Percentiles rank a stretch among this genome's conserved stretches.
phyloP scores from a whole-genome alignment of 2,888 invertebrate genomes.

The Drosophila cognata region DNA sequence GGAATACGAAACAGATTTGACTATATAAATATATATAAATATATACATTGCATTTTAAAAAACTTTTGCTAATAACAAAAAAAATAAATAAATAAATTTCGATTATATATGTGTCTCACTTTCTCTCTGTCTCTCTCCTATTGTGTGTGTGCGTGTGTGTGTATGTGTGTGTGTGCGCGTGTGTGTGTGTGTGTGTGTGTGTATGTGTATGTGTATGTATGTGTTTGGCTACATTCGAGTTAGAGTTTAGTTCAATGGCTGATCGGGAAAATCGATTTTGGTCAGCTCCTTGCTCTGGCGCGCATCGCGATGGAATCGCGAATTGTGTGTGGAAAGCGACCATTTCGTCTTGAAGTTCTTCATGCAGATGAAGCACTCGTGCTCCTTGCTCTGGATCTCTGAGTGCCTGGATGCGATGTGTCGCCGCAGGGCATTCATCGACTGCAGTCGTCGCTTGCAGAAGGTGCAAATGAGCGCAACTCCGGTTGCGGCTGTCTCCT shows the following conservation, averaged over 20 bases:
- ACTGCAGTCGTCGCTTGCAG: constrained; percentile 82
- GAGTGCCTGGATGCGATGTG: constrained; percentile 84
- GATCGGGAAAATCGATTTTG: constrained; percentile 76
- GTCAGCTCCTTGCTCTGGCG: constrained; percentile 81
- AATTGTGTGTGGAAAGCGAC: constrained; percentile 85
- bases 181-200: background rate
- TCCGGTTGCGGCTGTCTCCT: constrained; percentile 47
- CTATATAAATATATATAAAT: background rate
- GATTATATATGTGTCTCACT: constrained; percentile 1
- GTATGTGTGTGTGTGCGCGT: background rate
- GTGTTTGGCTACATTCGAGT: background rate
- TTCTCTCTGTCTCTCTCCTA: constrained; percentile 15
- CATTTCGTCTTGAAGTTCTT: constrained; percentile 85
- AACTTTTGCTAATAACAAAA: background rate
- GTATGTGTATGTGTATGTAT: background rate
- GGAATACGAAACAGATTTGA: background rate
- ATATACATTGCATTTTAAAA: background rate
- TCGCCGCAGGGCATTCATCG: constrained; percentile 82
- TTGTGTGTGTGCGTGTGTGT: background rate
- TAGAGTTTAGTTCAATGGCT: constrained; percentile 17
- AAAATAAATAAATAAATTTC: background rate
- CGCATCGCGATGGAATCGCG: constrained; percentile 83
- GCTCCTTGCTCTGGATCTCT: constrained; percentile 79
- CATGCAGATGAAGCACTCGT: constrained; percentile 82
- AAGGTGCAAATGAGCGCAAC: constrained; percentile 75